Conservation (phyloP, 2,888 invertebrate species). For the Atethmia centrago region DNA sequence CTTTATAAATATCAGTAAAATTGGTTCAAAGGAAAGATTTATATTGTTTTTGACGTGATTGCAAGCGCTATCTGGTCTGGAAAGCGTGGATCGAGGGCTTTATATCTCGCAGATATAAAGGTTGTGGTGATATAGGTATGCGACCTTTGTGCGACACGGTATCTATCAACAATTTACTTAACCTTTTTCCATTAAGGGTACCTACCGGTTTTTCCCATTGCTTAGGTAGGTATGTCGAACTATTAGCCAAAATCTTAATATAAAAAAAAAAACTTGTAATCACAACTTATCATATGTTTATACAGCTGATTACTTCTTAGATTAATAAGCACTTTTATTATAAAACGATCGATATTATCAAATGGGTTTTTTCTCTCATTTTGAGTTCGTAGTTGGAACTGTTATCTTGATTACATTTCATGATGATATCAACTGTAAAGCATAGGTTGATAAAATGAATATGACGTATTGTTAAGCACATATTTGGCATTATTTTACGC, state of each 20-base stretch:
- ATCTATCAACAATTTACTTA: not conserved
- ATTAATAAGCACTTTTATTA: not conserved
- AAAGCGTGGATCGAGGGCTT: conserved; percentile 1
- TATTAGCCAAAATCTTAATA: not conserved
- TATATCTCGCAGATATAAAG: conserved; percentile 14
- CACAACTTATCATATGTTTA: conserved; percentile 6
- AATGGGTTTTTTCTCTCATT: conserved; percentile 9
- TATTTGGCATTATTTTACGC: too few relatives aligned
- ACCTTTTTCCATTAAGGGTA: not conserved
- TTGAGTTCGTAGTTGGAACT: not conserved
- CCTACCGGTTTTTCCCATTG: not conserved
- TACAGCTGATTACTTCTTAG: not conserved
- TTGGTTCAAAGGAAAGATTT: not conserved
- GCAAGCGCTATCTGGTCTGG: not conserved
- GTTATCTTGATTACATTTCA: too few relatives aligned
- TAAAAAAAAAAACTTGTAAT: not conserved
- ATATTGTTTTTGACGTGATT: not conserved
- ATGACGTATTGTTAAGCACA: too few relatives aligned
- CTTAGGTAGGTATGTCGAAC: not conserved
- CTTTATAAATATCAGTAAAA: not conserved
- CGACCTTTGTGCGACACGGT: too few relatives aligned
- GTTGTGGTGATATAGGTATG: too few relatives aligned
- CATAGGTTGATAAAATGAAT: too few relatives aligned
- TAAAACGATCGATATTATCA: conserved; percentile 20
- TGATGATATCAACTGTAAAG: too few relatives aligned